phyloP scores from a whole-genome alignment of 1,140 invertebrate species.

The Rhopalosiphum padi region DNA sequence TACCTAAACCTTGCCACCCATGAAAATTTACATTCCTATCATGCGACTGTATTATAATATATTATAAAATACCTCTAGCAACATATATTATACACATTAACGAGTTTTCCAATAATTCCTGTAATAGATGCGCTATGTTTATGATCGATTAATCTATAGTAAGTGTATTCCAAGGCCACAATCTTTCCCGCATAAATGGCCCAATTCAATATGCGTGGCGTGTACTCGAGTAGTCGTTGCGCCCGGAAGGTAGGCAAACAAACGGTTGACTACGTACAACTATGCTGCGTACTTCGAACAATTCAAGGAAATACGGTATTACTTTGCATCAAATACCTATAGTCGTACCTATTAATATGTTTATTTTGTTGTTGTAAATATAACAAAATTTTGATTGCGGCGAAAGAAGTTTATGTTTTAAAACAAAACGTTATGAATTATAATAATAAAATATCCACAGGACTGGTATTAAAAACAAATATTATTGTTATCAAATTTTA shows the following conservation, averaged over 20 bases:
- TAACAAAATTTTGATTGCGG: background rate
- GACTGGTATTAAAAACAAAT: background rate
- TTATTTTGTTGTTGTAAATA: background rate
- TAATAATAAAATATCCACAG: background rate
- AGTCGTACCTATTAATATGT: background rate
- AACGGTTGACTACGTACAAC: background rate
- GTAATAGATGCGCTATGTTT: background rate
- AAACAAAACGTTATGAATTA: background rate
- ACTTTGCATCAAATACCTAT: background rate
- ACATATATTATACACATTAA: background rate
- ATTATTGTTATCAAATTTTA: background rate
- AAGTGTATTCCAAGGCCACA: background rate
- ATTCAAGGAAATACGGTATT: background rate
- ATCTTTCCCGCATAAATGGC: background rate
- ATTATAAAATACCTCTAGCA: background rate
- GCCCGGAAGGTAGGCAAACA: slow-evolving; percentile 40
- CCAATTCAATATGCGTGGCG: background rate
- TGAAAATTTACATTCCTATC: background rate
- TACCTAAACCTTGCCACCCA: background rate
- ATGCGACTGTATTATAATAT: background rate
- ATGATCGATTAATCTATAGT: background rate
- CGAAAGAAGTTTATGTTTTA: background rate
- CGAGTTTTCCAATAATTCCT: slow-evolving; percentile 6
- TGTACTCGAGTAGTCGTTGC: background rate
- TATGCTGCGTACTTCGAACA: background rate